A percentile compares a stretch with the other conserved stretches of the same genome.
phyloP scores from a whole-genome alignment of 23 tunicate species.

The Clavelina lepadiformis region DNA sequence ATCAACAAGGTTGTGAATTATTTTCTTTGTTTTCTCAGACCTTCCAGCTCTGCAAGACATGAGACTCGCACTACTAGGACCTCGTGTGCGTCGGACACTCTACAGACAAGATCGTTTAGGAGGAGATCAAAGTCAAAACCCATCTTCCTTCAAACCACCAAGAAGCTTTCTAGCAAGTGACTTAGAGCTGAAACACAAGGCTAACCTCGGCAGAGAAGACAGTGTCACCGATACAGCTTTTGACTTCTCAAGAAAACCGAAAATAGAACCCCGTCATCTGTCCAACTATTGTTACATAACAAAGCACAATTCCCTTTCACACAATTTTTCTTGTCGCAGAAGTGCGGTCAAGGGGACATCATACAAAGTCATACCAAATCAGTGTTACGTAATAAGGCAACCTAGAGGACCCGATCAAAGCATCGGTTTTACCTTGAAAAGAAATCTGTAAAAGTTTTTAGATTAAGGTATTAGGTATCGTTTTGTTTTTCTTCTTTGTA shows the following conservation, averaged over 20 bases:
- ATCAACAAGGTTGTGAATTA: no score
- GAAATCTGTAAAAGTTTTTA: slow-evolving; percentile 4
- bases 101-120: slow-evolving; percentile 74
- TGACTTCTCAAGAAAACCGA: no score
- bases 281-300: not conserved
- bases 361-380: slow-evolving; percentile 2
- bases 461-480: no score
- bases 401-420: slow-evolving; percentile 53
- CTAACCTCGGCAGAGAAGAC: not conserved
- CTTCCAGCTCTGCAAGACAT: slow-evolving; percentile 51
- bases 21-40: slow-evolving; percentile 13
- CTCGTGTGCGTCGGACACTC: slow-evolving; percentile 84
- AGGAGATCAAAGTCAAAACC: not conserved
- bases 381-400: slow-evolving; percentile 22
- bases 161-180: not conserved
- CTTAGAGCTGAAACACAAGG: no score
- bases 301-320: no score
- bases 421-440: not conserved
- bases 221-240: no score
- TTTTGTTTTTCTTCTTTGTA: no score
- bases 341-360: not conserved
- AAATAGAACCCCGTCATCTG: not conserved
- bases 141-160: not conserved
- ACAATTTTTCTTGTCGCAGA: no score
- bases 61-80: slow-evolving; percentile 92